Percentiles rank a stretch among this genome's conserved stretches.
These are phyloP conservation scores for Phrynosoma platyrhinos DNA, from an alignment of 2,113 vertebrate genomes.

Conservation along the genomic window DNA sequence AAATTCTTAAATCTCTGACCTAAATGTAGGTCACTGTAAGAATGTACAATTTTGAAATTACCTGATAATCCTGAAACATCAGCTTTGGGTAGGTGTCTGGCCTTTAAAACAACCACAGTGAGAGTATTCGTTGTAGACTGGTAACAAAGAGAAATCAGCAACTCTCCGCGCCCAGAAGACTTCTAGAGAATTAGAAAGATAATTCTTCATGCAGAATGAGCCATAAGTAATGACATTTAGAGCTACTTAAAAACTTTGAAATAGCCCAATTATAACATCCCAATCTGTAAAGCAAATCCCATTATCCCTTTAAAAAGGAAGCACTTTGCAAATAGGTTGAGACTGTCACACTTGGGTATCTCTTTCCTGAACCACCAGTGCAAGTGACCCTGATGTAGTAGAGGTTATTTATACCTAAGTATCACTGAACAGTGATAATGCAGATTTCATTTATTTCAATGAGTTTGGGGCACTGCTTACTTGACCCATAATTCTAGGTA, in stretches of 20 bases:
- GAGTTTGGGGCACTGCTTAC: neutral
- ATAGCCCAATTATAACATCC: neutral
- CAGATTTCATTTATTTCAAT: neutral
- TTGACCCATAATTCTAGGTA: neutral
- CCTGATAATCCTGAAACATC: conserved; percentile 91
- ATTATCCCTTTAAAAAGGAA: neutral
- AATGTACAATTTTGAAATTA: conserved; percentile 61
- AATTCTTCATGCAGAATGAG: neutral
- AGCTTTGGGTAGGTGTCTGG: conserved; percentile 92
- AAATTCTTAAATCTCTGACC: neutral
- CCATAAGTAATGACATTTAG: neutral
- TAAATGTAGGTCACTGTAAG: no score
- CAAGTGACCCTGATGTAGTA: neutral
- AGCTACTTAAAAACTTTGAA: neutral
- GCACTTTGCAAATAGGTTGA: neutral
- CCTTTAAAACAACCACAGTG: conserved; percentile 97
- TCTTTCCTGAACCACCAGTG: neutral
- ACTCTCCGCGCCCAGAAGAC: conserved; percentile 90
- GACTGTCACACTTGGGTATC: neutral
- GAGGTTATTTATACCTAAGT: neutral
- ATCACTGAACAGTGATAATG: neutral
- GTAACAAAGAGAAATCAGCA: conserved; percentile 96
- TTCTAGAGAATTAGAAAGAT: conserved; percentile 79
- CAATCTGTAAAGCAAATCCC: no score
- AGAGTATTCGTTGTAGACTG: conserved; percentile 96